A percentile compares a stretch with the other conserved stretches of the same genome.
Evolutionary conservation across 2,888 invertebrate genomes (phyloP).

Genomic region (Leptopilina myrica): DNA sequence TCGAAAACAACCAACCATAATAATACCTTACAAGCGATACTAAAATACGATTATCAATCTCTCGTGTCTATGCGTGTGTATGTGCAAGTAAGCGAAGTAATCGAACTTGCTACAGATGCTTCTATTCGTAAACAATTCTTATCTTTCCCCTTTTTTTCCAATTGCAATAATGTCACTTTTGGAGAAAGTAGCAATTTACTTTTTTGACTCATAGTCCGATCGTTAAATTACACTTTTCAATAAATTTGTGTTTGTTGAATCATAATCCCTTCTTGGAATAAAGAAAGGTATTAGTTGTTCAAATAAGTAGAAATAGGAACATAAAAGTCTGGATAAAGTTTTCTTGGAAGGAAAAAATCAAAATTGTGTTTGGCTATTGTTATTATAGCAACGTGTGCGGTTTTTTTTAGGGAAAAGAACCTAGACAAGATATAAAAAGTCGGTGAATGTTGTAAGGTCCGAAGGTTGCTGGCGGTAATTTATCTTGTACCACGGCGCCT

Average conservation of each 20-base stretch:
- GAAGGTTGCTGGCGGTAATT: constrained; percentile 64
- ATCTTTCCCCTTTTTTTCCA: too few species aligned
- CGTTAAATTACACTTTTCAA: too few species aligned
- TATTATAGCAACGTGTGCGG: constrained; percentile 22
- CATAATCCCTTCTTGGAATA: too few species aligned
- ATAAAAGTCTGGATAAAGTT: too few species aligned
- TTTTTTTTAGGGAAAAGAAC: neutral
- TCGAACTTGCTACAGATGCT: constrained; percentile 4
- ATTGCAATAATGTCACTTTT: too few species aligned
- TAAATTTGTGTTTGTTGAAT: too few species aligned
- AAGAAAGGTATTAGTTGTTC: too few species aligned
- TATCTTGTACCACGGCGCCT: constrained; percentile 65
- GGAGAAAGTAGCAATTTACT: too few species aligned
- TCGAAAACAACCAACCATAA: constrained; percentile 24
- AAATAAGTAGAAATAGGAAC: too few species aligned
- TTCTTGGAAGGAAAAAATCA: too few species aligned
- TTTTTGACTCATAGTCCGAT: too few species aligned
- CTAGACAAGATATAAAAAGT: constrained; percentile 38
- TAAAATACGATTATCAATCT: constrained; percentile 36
- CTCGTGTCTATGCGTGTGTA: neutral
- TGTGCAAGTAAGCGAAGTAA: neutral
- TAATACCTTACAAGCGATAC: constrained; percentile 35
- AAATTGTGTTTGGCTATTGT: too few species aligned
- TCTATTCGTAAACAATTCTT: neutral
- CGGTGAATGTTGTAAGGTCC: constrained; percentile 33